Evolutionary conservation across 2,113 vertebrate species (phyloP).

Genomic region (Ciconia maguari): DNA sequence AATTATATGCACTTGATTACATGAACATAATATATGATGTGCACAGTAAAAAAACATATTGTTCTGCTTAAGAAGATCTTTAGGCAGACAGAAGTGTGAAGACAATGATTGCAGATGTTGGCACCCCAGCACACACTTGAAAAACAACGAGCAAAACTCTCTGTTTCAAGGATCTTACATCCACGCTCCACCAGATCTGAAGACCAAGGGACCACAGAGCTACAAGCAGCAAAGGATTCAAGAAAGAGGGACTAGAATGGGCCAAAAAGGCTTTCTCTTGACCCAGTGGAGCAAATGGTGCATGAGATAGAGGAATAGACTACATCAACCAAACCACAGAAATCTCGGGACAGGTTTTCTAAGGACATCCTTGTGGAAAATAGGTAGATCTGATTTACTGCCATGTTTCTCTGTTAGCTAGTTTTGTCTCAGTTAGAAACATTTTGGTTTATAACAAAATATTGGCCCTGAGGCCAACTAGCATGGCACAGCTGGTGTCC

Average conservation of each 20-base stretch:
- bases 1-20: not conserved
- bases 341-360: not conserved
- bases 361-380: not conserved
- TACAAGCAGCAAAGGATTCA: not conserved
- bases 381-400: not conserved
- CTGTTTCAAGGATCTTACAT: not conserved
- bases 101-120: not conserved
- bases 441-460: not conserved
- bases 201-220: not conserved
- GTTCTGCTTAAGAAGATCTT: not conserved
- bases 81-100: not conserved
- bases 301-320: not conserved
- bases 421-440: not conserved
- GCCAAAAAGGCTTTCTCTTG: not conserved
- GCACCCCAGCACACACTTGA: not conserved
- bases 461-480: not conserved
- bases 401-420: not conserved
- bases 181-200: rapidly evolving
- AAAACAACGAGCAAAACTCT: not conserved
- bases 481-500: not conserved
- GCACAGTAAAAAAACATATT: not conserved
- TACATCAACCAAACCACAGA: not conserved
- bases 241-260: not conserved
- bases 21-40: not conserved
- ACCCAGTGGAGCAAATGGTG: not conserved